Conservation (phyloP, 2,888 invertebrate species). For the Yponomeuta cagnagella region DNA sequence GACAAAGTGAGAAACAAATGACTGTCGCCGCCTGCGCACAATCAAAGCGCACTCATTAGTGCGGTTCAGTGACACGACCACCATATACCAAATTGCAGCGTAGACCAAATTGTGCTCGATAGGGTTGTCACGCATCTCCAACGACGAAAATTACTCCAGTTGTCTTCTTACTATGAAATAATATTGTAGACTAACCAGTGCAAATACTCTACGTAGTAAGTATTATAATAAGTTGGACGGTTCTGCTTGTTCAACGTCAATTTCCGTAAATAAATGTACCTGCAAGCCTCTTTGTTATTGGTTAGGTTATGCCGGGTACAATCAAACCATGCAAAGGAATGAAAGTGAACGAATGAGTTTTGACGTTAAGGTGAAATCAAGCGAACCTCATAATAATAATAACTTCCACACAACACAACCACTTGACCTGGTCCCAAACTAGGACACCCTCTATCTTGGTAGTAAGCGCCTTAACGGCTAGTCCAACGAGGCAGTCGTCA, state of each 20-base stretch:
- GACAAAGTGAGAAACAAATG: not conserved
- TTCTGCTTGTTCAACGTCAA: not conserved
- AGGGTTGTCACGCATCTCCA: not conserved
- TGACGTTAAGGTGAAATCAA: too few relatives aligned
- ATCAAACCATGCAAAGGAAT: too few relatives aligned
- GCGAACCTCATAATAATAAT: too few relatives aligned
- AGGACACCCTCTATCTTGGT: too few relatives aligned
- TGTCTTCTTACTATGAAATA: not conserved
- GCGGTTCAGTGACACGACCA: not conserved
- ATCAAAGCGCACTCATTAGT: slow-evolving; percentile 1
- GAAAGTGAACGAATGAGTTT: too few relatives aligned
- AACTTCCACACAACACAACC: too few relatives aligned
- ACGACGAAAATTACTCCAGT: not conserved
- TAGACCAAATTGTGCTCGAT: not conserved
- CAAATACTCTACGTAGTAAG: not conserved
- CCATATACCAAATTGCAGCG: not conserved
- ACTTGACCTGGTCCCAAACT: too few relatives aligned
- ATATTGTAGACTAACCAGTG: not conserved
- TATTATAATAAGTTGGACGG: not conserved
- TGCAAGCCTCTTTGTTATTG: too few relatives aligned
- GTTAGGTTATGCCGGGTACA: too few relatives aligned
- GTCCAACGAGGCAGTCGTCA: too few relatives aligned
- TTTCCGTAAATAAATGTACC: not conserved
- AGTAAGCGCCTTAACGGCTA: too few relatives aligned
- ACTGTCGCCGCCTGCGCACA: not conserved